These are phyloP conservation scores for Sycobia sp. DNA, from an alignment of 1,140 invertebrate species.

Conservation along the genomic window DNA sequence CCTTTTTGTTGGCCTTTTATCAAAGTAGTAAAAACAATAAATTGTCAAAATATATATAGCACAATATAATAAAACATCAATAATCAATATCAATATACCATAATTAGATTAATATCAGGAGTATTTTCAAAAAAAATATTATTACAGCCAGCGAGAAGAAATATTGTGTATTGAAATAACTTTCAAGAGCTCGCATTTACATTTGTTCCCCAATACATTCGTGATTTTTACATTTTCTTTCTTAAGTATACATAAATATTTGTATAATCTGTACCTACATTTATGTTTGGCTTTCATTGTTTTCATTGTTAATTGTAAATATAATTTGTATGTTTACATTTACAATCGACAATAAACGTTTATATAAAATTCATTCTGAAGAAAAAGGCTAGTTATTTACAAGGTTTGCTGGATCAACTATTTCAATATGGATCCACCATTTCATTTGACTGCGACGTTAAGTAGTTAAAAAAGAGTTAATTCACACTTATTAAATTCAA, in stretches of 20 bases:
- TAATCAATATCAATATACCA: slow-evolving; percentile 15
- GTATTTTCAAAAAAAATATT: not conserved
- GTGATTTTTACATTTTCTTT: slow-evolving; percentile 8
- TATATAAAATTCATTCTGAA: slow-evolving; percentile 27
- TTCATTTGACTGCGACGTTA: not conserved
- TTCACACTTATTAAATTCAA: not conserved
- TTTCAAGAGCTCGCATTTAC: not conserved
- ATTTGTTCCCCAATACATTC: slow-evolving; percentile 24
- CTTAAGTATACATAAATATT: slow-evolving; percentile 23
- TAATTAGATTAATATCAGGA: not conserved
- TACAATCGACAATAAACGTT: slow-evolving; percentile 20
- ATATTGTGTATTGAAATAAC: not conserved
- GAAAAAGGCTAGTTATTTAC: slow-evolving; percentile 28
- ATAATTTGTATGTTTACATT: slow-evolving; percentile 23
- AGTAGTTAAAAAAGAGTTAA: not conserved
- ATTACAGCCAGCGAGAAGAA: not conserved
- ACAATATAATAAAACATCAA: not conserved
- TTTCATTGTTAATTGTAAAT: slow-evolving; percentile 15
- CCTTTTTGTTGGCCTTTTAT: too few species aligned
- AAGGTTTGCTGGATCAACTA: slow-evolving; percentile 19
- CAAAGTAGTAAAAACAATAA: not conserved
- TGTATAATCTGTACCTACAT: slow-evolving; percentile 8
- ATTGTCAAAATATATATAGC: not conserved
- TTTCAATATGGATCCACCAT: not conserved
- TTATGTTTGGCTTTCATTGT: slow-evolving; percentile 23